Percentiles rank a stretch among this genome's conserved stretches.
These are phyloP conservation scores for Synanthedon myopaeformis DNA, from an alignment of 2,888 invertebrate species.

Conservation along the genomic window DNA sequence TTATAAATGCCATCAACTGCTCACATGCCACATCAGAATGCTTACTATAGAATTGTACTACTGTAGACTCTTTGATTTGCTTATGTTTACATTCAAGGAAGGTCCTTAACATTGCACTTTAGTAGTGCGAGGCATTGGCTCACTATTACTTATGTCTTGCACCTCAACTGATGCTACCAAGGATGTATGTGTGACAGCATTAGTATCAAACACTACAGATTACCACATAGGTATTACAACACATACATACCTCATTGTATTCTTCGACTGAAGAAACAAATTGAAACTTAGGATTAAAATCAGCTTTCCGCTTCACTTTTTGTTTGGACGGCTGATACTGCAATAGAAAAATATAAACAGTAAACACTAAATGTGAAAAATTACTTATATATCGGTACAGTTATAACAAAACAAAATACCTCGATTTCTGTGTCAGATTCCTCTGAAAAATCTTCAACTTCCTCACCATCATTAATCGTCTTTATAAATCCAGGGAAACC, in stretches of 20 bases:
- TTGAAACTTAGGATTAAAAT: constrained; percentile 84
- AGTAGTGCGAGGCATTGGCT: no score
- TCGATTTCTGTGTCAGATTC: constrained; percentile 85
- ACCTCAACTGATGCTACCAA: no score
- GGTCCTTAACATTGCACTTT: no score
- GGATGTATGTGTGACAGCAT: no score
- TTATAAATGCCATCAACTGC: no score
- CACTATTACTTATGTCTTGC: no score
- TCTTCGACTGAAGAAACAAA: constrained; percentile 84
- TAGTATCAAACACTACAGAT: background rate
- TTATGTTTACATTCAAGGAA: no score
- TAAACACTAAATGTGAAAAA: background rate
- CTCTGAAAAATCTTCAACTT: constrained; percentile 83
- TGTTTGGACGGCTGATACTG: constrained; percentile 88
- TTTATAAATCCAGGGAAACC: constrained; percentile 75
- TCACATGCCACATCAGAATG: no score
- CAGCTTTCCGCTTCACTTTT: constrained; percentile 76
- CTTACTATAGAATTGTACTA: no score
- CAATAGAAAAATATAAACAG: constrained; percentile 17
- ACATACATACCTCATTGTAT: constrained; percentile 73
- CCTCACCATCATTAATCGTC: constrained; percentile 87
- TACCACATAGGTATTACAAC: no score
- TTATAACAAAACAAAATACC: constrained; percentile 48
- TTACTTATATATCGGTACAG: background rate
- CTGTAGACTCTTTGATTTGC: no score